A percentile compares a stretch with the other conserved stretches of the same genome.
phyloP scores from a whole-genome alignment of 2,113 vertebrate genomes.

The Neolamprologus cancellatus region DNA sequence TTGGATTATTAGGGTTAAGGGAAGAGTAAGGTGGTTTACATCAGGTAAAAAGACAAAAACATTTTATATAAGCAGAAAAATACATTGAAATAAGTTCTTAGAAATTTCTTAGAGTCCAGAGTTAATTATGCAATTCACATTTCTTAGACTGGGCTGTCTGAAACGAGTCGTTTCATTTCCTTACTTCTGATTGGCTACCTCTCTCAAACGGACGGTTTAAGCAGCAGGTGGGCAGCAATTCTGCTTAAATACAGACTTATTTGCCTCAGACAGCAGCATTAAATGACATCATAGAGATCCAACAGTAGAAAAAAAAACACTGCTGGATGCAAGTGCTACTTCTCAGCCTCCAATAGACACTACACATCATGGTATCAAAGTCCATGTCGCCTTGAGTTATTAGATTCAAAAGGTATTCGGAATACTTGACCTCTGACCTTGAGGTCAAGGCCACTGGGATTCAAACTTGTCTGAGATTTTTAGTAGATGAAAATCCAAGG shows the following conservation, averaged over 20 bases:
- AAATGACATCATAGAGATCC: neutral
- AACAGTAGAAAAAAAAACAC: neutral
- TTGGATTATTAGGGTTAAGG: neutral
- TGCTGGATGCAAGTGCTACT: neutral
- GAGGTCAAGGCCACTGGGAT: neutral
- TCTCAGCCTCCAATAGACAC: neutral
- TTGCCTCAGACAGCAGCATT: neutral
- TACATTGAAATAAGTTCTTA: neutral
- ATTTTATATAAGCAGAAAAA: neutral
- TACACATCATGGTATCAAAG: neutral
- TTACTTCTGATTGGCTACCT: neutral
- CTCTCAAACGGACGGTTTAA: neutral
- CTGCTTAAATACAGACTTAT: neutral
- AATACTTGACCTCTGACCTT: neutral
- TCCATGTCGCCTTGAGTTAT: neutral
- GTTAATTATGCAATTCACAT: neutral
- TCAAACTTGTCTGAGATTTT: neutral
- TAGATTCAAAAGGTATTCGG: accelerated
- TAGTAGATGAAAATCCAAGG: neutral
- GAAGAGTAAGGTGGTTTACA: neutral
- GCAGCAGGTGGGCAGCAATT: neutral
- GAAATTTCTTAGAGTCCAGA: neutral
- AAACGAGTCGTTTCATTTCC: accelerated
- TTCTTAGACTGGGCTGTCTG: neutral
- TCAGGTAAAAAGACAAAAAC: neutral